Evolutionary conservation across 1,140 invertebrate species (phyloP), one percentile per base, ranked within the genome.

Genomic region (Amyelois transitella): DNA sequence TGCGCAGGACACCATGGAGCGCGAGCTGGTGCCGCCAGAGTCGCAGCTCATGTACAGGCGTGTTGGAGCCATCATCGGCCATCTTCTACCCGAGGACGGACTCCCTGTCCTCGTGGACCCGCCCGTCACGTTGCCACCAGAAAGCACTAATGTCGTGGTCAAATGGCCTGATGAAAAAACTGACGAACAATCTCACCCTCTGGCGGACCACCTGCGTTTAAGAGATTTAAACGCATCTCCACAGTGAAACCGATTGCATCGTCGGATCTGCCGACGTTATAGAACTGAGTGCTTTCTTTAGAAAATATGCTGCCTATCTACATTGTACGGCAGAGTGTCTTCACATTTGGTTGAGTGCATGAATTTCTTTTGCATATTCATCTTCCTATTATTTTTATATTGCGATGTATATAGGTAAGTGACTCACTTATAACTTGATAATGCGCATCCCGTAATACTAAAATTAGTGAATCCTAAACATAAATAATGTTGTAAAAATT

Each of bases 31-130:
- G 8, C 55, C 43, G 7, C 60, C 58, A 8, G 69, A 63, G 0
- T 58, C 71, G 0, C 77, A 77, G 43, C 69, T 67, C 52, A 75
- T 72, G 55, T 88, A 77, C 49, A 69, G 76, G 51, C 75, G 75
- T 8, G 80, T 83, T 5, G 79, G 56, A 28, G 75, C 62, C 14
- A 74, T 73, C 14, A 71, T 89, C 14, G 67, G 89, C 10, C 89
- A 90, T 18, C 71, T 89, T 12, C 53, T 90, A 6, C 83, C 89
- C 1, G 81, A 84, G 4, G 85, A 81, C 2, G 87, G 88, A 2
- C 65, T 88, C 32, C 73, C 89, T 0, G 85, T 90, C 0, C 62
- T 85, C 5, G 74, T 86, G 7, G 64, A 90, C 64, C 81, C 89
- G 51, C 64, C 81, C 53, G 69, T 89, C 49, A 75, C 84, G 68